Evolutionary conservation across 2,888 invertebrate species (phyloP), one percentile per base, ranked within the genome.

Genomic region (Siphonodentalium dalli): DNA sequence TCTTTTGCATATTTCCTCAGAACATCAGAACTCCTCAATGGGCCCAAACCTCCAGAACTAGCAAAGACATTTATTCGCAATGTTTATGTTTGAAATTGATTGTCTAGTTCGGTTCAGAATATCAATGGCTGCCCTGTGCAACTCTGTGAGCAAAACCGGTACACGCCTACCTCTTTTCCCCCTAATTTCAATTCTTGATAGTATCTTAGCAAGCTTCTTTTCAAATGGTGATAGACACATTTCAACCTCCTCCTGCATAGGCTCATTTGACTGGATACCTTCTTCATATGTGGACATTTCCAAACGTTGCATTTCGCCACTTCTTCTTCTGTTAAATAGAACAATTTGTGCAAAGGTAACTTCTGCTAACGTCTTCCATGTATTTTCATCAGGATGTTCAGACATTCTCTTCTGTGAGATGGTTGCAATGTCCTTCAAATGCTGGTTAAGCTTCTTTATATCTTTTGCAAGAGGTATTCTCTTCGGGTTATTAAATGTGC

Each of bases 31-130:
- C 37, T n/a, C 15, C 45, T 34, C 23, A 50, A 5, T 27, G 46
- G 55, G n/a, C 40, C 11, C 7, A 42, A 27, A 29, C 42, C 29
- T 37, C 46, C 51, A 20, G 31, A 11, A 31, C 46, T 33, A 24
- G 50, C 55, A 41, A 56, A 56, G n/a, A 56, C 8, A 26, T 51
- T 46, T n/a, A n/a, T 29, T 41, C 23, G 50, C 51, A 9, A 13
- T n/a, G 7, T 18, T 23, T 24, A 20, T 7, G 8, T 45, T 35
- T 4, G 28, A 3, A 39, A 27, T 21, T 11, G n/a, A 3, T 6
- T 31, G 1, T 0, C 50, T 18, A 9, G 0, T 27, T 20, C 41
- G 40, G 2, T 35, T 3, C n/a, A 55, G 31, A 24, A 34, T 44
- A n/a, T 45, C 44, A 23, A 27, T 44, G 34, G 34, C 41, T 15